Evolutionary conservation across 2,797 vertebrate genomes (phyloP), one percentile per base, ranked within the genome.

Genomic region (Crocodylus rhombifer): DNA sequence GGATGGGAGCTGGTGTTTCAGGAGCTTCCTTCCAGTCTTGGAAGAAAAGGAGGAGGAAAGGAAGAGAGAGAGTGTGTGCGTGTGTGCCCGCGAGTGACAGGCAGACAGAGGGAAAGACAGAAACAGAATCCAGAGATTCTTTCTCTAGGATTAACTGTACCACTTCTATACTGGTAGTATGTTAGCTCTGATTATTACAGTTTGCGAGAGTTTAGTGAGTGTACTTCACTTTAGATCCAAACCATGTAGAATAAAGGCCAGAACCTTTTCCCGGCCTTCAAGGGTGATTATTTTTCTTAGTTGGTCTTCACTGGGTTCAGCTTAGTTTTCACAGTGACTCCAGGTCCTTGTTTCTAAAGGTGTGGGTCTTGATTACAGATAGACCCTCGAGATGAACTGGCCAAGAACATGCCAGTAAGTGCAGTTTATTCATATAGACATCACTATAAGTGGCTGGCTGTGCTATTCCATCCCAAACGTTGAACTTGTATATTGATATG

Each of bases 291-390:
- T 1, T 73, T 89, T 42, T 18, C 14, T 73, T 73, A 51, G 1
- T 60, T 4, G 2, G 17, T 90, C 26, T 1, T 42, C 67, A 18
- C 36, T 78, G 79, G 26, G 26, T 67, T 1, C 1, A 1, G 0
- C 61, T 73, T 30, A 9, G 23, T 69, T 71, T 42, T 64, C 58
- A 57, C 65, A 23, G 21, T 23, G 6, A 4, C 73, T 33, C 91
- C 55, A 2, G 4, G 0, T 0, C 28, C 76, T 12, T 21, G 21
- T 7, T 82, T 91, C 71, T 67, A 80, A 78, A 80, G 36, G 42
- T 1, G 1, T 5, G 14, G 56, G 36, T 82, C 1, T 0, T 1
- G 1, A n/a, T 77, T 91, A 33, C 71, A 84, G 18, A 0, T 33
- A 7, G 60, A 5, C 55, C 57, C 1, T 0, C 6, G 42, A 17